Base-by-base conservation (phyloP, 2,888 invertebrate genomes). In the Lycocerus yunnanus region DNA sequence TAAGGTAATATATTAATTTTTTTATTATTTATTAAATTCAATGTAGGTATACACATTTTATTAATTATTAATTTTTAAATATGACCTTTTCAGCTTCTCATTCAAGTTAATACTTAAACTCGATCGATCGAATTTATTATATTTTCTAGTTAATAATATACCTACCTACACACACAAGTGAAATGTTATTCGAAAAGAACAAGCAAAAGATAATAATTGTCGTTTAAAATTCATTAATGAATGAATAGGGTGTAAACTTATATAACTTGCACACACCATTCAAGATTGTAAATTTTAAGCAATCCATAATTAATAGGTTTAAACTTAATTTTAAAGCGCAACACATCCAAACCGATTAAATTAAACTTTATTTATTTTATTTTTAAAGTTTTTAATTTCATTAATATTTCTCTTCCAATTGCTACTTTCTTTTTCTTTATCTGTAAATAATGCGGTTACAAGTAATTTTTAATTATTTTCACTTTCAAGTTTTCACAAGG, bases 1-100 rank as follows among this genome's bases (percentile, higher is more conserved):
- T 75, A 81, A 82, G 80, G 79, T 81, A 78, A 81, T 74, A 71
- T 71, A 72, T 75, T 78, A 68, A 73, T 69, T 71, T 71, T 66
- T 58, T 11, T 18, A 18, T 18, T 18, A 21, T 20, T 68, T 43
- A 18, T 58, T 68, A 43, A 60, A 27, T 70, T 60, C 6, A 61
- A 24, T 13, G 16, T 58, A 21, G 6, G n/a, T n/a, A n/a, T n/a
- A n/a, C n/a, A n/a, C n/a, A n/a, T n/a, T n/a, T n/a, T n/a, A n/a
- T n/a, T n/a, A n/a, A n/a, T n/a, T n/a, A n/a, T n/a, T n/a, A n/a
- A n/a, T n/a, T n/a, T n/a, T n/a, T n/a, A n/a, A n/a, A n/a, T n/a
- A n/a, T n/a, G n/a, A n/a, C n/a, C n/a, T n/a, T n/a, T n/a, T n/a
- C n/a, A n/a, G n/a, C n/a, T n/a, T n/a, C n/a, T n/a, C n/a, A n/a